Base-by-base conservation (phyloP, 1,140 invertebrate genomes). In the Papilio machaon region DNA sequence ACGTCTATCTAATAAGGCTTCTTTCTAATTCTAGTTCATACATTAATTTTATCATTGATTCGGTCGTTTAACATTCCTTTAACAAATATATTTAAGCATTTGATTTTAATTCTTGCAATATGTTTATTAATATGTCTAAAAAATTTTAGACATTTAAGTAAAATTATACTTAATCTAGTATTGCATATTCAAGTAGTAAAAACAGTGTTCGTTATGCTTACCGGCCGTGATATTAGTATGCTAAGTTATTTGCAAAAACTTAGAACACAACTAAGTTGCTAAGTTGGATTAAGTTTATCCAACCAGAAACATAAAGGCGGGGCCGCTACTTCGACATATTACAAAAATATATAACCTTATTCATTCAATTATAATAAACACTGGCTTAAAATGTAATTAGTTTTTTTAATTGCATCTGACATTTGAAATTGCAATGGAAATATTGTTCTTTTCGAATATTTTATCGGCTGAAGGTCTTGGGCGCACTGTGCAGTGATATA, bases 241-340 rank as follows among this genome's bases (percentile, higher is more conserved):
- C 54, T 79, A 79, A 78, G 76, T 23, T 38, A 58, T 2, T 79
- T 67, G 77, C 77, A 79, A 79, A 79, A 79, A 79, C 54, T 43
- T 64, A 64, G 75, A 78, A 78, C 52, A 52, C 47, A 78, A 78
- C 23, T 78, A 58, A 79, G 77, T 79, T 79, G 58, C 52, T 64
- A n/a, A 43, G n/a, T 23, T 78, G 38, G 77, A 64, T 79, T 79
- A 79, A 64, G 77, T 35, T 78, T 79, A 79, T 79, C 77, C 77
- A 47, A 79, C 54, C 77, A 67, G 54, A 79, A 79, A 79, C 54
- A 64, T 64, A 79, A 79, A 64, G 38, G 54, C 38, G 23, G 4
- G 10, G 11, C 77, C 77, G 77, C 54, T n/a, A n/a, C 35, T 46
- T 38, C 60, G 46, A 79, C 64, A 60, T 60, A 76, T 52, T 49